Conservation (phyloP, 2,797 vertebrate species). For the Leucoraja ocellata region DNA sequence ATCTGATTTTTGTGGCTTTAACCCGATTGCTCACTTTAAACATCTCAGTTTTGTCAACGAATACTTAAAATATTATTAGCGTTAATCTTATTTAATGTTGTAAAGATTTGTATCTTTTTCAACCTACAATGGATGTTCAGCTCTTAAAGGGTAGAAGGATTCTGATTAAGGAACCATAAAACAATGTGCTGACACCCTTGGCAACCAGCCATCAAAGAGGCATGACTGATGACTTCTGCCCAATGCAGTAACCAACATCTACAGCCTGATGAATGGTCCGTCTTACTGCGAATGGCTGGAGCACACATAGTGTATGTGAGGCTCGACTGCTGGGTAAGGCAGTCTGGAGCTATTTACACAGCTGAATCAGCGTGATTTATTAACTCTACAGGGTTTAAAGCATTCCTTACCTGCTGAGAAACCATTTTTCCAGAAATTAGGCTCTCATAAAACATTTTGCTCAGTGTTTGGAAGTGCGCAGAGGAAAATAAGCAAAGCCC, state of each 20-base stretch:
- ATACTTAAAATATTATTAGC: slow-evolving; percentile 17
- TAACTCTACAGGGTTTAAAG: slow-evolving; percentile 33
- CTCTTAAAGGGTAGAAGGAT: slow-evolving; percentile 32
- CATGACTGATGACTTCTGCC: slow-evolving; percentile 36
- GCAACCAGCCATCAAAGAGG: slow-evolving; percentile 32
- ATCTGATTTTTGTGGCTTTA: neutral
- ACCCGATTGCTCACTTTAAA: neutral
- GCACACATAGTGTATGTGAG: slow-evolving; percentile 25
- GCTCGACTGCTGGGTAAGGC: slow-evolving; percentile 36
- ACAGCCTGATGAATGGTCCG: slow-evolving; percentile 33
- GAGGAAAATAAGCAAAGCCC: slow-evolving; percentile 17
- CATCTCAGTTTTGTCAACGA: neutral
- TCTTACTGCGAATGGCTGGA: slow-evolving; percentile 30
- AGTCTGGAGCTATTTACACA: slow-evolving; percentile 32
- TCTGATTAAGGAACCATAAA: slow-evolving; percentile 35
- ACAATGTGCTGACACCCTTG: slow-evolving; percentile 31
- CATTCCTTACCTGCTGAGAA: slow-evolving; percentile 23
- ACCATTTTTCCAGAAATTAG: slow-evolving; percentile 27
- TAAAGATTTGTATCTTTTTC: slow-evolving; percentile 27
- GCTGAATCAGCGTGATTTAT: slow-evolving; percentile 35
- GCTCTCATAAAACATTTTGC: slow-evolving; percentile 8
- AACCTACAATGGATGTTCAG: slow-evolving; percentile 20
- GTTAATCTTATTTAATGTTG: slow-evolving; percentile 18
- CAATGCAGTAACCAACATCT: slow-evolving; percentile 32
- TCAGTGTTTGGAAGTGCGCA: neutral